phyloP scores from a whole-genome alignment of 2,888 invertebrate genomes.

The Aleiodes testaceus region DNA sequence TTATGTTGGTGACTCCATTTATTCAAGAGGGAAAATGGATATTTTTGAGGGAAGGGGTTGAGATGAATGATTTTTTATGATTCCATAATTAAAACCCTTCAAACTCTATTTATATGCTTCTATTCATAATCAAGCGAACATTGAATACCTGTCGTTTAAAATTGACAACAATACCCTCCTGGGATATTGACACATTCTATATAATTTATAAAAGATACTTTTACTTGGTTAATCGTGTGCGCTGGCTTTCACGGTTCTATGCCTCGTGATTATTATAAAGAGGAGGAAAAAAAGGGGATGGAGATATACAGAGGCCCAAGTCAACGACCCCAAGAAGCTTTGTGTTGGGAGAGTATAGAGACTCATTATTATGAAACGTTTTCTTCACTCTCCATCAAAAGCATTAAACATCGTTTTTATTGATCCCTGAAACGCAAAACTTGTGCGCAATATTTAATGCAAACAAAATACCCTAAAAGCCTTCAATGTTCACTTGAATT shows the following conservation, averaged over 20 bases:
- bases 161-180: not conserved
- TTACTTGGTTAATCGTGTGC: conserved; percentile 28
- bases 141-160: not conserved
- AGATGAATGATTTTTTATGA: too few species aligned
- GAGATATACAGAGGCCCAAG: conserved; percentile 14
- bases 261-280: conserved; percentile 43
- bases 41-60: too few species aligned
- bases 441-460: too few species aligned
- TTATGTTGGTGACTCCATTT: too few species aligned
- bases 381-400: not conserved
- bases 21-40: too few species aligned
- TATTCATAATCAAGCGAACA: conserved; percentile 14
- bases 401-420: not conserved
- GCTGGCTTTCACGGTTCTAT: conserved; percentile 29
- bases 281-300: not conserved
- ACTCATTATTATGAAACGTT: conserved; percentile 24
- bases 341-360: conserved; percentile 37
- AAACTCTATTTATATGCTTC: too few species aligned
- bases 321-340: conserved; percentile 39
- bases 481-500: too few species aligned
- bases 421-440: not conserved
- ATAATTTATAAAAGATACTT: conserved; percentile 33
- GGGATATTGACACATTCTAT: conserved; percentile 17
- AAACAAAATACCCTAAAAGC: too few species aligned
- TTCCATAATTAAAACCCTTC: too few species aligned